Base-by-base conservation (phyloP, 2,113 vertebrate species). In the Chunga burmeisteri region DNA sequence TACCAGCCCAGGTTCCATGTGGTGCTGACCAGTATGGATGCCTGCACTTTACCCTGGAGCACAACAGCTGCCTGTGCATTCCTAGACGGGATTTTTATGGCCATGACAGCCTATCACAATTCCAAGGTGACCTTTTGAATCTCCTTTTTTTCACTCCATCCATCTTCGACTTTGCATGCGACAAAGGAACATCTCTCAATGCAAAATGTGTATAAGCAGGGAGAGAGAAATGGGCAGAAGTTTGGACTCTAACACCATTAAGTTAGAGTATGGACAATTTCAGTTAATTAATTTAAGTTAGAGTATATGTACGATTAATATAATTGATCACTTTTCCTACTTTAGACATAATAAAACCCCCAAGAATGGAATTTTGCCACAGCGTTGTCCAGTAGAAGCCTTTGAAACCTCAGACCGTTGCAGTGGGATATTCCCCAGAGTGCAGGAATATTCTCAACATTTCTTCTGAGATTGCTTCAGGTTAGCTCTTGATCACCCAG, bases 21-120 rank as follows among this genome's bases (percentile, higher is more conserved):
- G 19, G 97, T 98, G 66, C 98, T 98, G 93, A 98, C 98, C 40
- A 97, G 98, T 68, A 97, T 97, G 86, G 97, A 98, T 90, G 98
- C 98, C 40, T 98, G 98, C 94, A 98, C 98, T 73, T 63, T 58
- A 38, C 44, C 36, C 49, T 70, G 62, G 44, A 58, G 34, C 1
- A 0, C 2, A 1, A 19, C 25, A 58, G 34, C 56, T 63, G 34
- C 44, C 44, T 86, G 47, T 65, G 9, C 40, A 19, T 99, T 98
- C 95, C 97, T 98, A 1, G 98, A 98, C 95, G 98, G 97, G 0
- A 97, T 97, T 47, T 98, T 98, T 94, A 98, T 97, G 15, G 98
- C 98, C 0, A 88, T 98, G 85, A 98, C 98, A 4, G 98, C 98
- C 15, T 98, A 98, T 97, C 98, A 98, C 98, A 99, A 98, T 96